These are phyloP conservation scores for Petrolisthes manimaculis DNA, from an alignment of 2,888 invertebrate genomes.

Conservation along the genomic window DNA sequence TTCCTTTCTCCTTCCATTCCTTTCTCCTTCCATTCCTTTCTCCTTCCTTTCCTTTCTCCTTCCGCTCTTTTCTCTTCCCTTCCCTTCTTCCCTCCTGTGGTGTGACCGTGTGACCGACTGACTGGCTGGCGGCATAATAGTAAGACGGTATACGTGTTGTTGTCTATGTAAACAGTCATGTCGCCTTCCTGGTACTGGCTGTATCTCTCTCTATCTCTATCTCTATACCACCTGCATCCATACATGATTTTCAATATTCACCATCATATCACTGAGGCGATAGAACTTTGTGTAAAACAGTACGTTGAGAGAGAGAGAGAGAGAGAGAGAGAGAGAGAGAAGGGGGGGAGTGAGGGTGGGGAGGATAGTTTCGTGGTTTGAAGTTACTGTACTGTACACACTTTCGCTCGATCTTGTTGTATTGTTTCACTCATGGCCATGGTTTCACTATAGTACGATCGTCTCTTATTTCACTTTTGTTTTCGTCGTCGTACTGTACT, in stretches of 20 bases:
- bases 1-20: neutral
- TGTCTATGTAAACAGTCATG: neutral
- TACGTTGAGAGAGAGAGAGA: neutral
- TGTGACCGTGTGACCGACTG: neutral
- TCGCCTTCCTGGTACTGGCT: neutral
- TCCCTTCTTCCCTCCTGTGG: neutral
- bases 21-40: neutral
- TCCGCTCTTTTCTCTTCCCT: neutral
- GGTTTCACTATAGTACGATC: too few relatives aligned
- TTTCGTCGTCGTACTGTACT: too few relatives aligned
- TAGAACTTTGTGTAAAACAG: neutral
- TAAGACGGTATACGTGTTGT: neutral
- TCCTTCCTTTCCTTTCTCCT: neutral
- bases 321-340: slow-evolving; percentile 1
- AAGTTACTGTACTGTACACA: too few relatives aligned
- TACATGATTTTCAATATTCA: too few relatives aligned
- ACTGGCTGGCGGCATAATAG: neutral
- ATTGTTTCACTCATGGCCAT: too few relatives aligned
- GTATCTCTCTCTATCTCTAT: too few relatives aligned
- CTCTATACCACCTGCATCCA: too few relatives aligned
- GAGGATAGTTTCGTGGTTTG: too few relatives aligned
- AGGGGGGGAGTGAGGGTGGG: too few relatives aligned
- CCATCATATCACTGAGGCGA: too few relatives aligned
- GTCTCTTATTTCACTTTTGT: too few relatives aligned
- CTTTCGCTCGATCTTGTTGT: too few relatives aligned